A percentile compares a stretch with the other conserved stretches of the same genome.
Evolutionary conservation across 1,140 invertebrate genomes (phyloP).

Genomic region (Tetraneura akinire): DNA sequence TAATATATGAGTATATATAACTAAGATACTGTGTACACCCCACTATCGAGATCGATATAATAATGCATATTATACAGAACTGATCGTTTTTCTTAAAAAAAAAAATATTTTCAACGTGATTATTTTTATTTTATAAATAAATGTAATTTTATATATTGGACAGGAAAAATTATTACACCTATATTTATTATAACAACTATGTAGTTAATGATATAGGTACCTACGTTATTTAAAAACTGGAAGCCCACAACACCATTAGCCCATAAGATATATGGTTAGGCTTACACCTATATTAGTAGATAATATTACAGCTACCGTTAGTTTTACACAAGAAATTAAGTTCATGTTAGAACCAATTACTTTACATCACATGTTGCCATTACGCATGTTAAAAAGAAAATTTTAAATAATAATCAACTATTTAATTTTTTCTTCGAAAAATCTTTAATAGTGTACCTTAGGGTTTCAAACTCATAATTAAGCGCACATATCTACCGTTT

Average conservation of each 20-base stretch:
- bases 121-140: constrained; percentile 20
- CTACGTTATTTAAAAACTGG: neutral
- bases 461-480: neutral
- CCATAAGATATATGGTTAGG: neutral
- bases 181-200: too few species aligned
- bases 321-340: neutral
- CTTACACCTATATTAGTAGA: neutral
- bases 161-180: neutral
- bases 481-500: neutral
- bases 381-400: neutral
- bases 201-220: neutral
- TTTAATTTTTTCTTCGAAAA: neutral
- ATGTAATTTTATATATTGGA: neutral
- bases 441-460: neutral
- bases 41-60: neutral
- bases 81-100: too few species aligned
- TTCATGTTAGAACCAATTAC: neutral
- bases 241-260: neutral
- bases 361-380: neutral
- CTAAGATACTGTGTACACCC: neutral
- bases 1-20: neutral
- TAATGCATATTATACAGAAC: neutral
- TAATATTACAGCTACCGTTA: neutral
- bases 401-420: neutral
- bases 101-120: neutral